Evolutionary conservation across 2,113 vertebrate species (phyloP), one percentile per base, ranked within the genome.

Genomic region (Oenanthe oenanthe): DNA sequence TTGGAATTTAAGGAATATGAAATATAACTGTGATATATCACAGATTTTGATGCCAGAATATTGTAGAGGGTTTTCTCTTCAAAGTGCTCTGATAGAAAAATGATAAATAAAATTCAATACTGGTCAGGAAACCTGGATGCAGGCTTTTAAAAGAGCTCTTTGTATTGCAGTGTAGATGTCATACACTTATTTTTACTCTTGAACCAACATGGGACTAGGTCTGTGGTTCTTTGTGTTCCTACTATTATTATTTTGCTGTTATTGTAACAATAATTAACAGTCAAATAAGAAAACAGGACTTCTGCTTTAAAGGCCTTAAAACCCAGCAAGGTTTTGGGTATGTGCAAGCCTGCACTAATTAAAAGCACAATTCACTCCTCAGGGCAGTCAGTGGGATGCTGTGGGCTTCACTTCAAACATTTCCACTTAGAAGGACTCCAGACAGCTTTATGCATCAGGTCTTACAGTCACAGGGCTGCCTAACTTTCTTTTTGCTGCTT

Each of bases 341-440:
- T 16, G 7, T 57, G 54, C 73, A 91, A 74, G 26, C 31, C 40
- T 70, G 34, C 12, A 15, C 51, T 77, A 67, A 88, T 61, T 79
- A 79, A 76, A 94, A 76, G 29, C 54, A 82, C 1, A 4, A 71
- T 29, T 61, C 53, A 34, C 31, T 89, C 28, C 68, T 73, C n/a
- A 29, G 68, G 50, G 42, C 76, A 81, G 65, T 32, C 73, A 36
- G 6, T 20, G 57, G 89, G 60, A 56, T 7, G 19, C 24, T 71
- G 19, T 67, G 51, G 22, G 25, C 31, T 65, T 13, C 26, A 32
- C 72, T 91, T 94, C 9, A 53, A 83, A 43, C 4, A 12, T 76
- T 91, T 79, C 62, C 29, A 31, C 60, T 70, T 51, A 66, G 86
- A 90, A 97, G 58, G 78, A 88, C 88, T 83, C 77, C 81, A 90